Evolutionary conservation across 2,888 invertebrate genomes (phyloP).

Genomic region (Chouioia cunea): DNA sequence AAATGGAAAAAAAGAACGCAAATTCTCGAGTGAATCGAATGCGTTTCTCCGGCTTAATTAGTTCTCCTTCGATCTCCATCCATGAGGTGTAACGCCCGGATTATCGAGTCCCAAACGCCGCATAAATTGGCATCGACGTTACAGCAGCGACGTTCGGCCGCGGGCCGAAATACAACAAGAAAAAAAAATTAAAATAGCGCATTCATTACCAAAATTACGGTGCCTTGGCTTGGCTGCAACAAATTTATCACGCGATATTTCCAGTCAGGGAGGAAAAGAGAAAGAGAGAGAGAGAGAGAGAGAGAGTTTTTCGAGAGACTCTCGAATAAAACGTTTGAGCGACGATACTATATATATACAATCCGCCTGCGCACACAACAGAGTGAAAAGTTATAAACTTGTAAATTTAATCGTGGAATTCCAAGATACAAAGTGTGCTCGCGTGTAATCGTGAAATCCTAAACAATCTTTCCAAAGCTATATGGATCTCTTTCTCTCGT

Average conservation of each 20-base stretch:
- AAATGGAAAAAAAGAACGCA: no score
- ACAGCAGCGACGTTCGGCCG: no score
- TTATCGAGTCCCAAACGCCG: no score
- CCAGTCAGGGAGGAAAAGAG: conserved; percentile 20
- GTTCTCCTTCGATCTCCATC: no score
- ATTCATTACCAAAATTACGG: conserved; percentile 1
- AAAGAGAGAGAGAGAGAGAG: not conserved
- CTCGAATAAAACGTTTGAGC: no score
- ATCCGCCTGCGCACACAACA: conserved; percentile 35
- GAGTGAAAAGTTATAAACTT: conserved; percentile 40
- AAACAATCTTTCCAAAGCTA: conserved; percentile 33
- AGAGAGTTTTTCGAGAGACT: conserved; percentile 18
- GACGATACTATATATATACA: conserved; percentile 41
- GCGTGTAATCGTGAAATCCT: conserved; percentile 25
- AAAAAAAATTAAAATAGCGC: conserved; percentile 20
- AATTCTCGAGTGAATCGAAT: no score
- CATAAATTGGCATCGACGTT: no score
- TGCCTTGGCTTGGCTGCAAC: conserved; percentile 13
- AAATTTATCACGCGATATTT: conserved; percentile 53
- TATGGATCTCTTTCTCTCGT: not conserved
- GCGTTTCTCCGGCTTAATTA: no score
- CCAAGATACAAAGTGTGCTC: not conserved
- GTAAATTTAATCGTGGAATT: conserved; percentile 32
- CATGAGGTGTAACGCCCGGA: no score
- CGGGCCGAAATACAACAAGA: no score